These are phyloP conservation scores for Noctua pronuba DNA, from an alignment of 2,888 invertebrate genomes.

Conservation along the genomic window DNA sequence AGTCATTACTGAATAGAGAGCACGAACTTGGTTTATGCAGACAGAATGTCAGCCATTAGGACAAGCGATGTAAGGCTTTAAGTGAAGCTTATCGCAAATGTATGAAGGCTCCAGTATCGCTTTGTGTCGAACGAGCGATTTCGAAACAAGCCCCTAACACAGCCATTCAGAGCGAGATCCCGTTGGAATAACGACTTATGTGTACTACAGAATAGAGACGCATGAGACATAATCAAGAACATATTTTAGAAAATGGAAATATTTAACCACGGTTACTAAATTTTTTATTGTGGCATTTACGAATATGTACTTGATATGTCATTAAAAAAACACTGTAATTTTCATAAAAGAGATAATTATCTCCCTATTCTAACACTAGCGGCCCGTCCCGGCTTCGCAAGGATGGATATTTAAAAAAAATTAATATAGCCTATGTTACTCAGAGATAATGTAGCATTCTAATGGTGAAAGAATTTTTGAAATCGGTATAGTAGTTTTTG, in stretches of 20 bases:
- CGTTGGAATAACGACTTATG: slow-evolving; percentile 35
- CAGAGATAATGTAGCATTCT: no score
- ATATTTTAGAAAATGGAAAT: no score
- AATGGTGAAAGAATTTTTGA: no score
- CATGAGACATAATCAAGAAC: slow-evolving; percentile 6
- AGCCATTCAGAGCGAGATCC: slow-evolving; percentile 31
- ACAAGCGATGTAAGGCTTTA: slow-evolving; percentile 46
- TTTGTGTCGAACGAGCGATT: slow-evolving; percentile 54
- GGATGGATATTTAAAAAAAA: no score
- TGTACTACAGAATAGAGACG: slow-evolving; percentile 3
- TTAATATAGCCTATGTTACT: no score
- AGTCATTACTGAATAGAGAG: neutral
- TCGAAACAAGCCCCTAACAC: slow-evolving; percentile 39
- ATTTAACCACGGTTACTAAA: no score
- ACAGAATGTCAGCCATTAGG: slow-evolving; percentile 41
- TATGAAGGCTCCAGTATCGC: slow-evolving; percentile 51
- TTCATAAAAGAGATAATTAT: neutral
- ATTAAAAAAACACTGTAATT: neutral
- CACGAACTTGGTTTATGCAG: slow-evolving; percentile 20
- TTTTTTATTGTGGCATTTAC: no score
- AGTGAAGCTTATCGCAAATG: slow-evolving; percentile 62
- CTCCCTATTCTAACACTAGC: no score
- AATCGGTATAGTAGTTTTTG: no score
- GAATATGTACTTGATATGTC: neutral
- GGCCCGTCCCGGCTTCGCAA: no score